Percentiles rank a stretch among this genome's conserved stretches.
Conservation (phyloP, 2,888 invertebrate genomes). For the Eilema depressum region DNA sequence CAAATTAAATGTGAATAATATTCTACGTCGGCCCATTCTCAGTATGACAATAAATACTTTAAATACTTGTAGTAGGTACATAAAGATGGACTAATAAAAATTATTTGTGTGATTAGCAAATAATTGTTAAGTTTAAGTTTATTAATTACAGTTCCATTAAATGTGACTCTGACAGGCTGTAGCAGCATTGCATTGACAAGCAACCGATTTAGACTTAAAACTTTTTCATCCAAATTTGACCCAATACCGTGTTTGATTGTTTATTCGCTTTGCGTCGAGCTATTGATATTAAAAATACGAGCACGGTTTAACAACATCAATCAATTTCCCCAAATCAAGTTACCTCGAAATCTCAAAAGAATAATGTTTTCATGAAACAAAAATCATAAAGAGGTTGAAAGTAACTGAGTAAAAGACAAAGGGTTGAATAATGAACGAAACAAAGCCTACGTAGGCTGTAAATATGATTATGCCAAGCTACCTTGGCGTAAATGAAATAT, state of each 20-base stretch:
- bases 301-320: conserved; percentile 69
- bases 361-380: conserved; percentile 26
- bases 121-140: too few species aligned
- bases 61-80: too few species aligned
- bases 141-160: too few species aligned
- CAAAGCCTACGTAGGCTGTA: conserved; percentile 45
- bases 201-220: too few species aligned
- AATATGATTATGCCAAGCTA: conserved; percentile 46
- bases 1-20: too few species aligned
- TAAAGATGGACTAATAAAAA: too few species aligned
- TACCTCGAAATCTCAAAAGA: conserved; percentile 25
- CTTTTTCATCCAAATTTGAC: too few species aligned
- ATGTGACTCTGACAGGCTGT: too few species aligned
- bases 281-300: neutral
- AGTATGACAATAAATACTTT: too few species aligned
- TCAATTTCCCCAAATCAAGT: conserved; percentile 37
- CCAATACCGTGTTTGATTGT: neutral
- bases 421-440: conserved; percentile 48
- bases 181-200: neutral
- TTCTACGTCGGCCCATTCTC: too few species aligned
- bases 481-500: conserved; percentile 39
- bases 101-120: too few species aligned
- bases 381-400: conserved; percentile 49
- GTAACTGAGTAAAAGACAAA: conserved; percentile 48
- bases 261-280: neutral